These are phyloP conservation scores for Erebia aethiops DNA, from an alignment of 2,888 invertebrate genomes.

Conservation along the genomic window DNA sequence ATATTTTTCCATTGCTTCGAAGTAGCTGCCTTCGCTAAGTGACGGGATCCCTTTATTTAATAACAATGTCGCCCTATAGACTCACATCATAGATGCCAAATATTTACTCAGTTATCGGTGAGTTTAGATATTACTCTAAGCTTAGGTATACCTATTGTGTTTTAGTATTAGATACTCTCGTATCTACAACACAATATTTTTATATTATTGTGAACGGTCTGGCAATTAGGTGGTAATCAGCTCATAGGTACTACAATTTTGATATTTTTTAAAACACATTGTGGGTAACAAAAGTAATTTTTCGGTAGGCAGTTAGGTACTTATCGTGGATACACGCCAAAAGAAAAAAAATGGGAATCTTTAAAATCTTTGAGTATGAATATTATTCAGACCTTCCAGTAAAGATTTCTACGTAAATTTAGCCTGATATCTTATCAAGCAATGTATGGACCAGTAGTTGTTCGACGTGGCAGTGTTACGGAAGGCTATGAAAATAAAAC, in stretches of 20 bases:
- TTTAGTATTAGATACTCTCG: too few species aligned
- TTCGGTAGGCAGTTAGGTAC: too few species aligned
- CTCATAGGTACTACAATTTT: too few species aligned
- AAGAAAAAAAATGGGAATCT: background rate
- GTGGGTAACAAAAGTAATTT: too few species aligned
- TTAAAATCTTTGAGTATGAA: background rate
- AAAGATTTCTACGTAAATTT: slow-evolving; percentile 15
- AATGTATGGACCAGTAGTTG: slow-evolving; percentile 28
- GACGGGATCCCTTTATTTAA: slow-evolving; percentile 68
- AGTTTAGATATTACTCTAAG: too few species aligned
- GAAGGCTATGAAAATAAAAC: slow-evolving; percentile 71
- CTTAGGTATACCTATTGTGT: too few species aligned
- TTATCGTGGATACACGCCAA: too few species aligned
- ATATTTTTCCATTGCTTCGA: slow-evolving; percentile 19
- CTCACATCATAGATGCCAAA: slow-evolving; percentile 8
- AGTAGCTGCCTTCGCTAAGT: slow-evolving; percentile 47
- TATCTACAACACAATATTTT: too few species aligned
- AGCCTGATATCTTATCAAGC: slow-evolving; percentile 26
- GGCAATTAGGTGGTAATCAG: too few species aligned
- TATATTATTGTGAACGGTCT: too few species aligned
- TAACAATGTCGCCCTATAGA: slow-evolving; percentile 63
- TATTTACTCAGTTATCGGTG: background rate
- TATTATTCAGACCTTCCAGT: slow-evolving; percentile 3
- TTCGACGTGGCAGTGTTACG: slow-evolving; percentile 52
- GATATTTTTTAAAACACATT: too few species aligned